Conservation (phyloP, 2,113 vertebrate species). For the Saimiri boliviensis region DNA sequence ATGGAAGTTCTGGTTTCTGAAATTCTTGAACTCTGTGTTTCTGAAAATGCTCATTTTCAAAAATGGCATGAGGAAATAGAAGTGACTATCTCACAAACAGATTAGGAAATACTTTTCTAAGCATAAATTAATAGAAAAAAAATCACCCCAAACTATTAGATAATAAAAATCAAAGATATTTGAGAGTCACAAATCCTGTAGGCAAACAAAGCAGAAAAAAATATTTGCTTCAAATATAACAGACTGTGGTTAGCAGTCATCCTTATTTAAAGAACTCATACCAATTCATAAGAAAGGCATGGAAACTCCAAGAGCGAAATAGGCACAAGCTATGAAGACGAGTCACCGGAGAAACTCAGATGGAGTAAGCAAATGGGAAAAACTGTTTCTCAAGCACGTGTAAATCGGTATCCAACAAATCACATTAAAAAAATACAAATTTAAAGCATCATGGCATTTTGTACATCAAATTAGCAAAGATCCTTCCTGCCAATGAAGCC, state of each 20-base stretch:
- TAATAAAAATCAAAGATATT: neutral
- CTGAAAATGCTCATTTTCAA: neutral
- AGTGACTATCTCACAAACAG: neutral
- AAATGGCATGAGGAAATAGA: neutral
- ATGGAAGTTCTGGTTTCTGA: neutral
- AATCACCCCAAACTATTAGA: neutral
- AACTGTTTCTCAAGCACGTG: neutral
- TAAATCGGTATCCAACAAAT: neutral
- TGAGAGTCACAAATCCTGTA: neutral
- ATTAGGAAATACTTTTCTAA: neutral
- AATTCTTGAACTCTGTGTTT: neutral
- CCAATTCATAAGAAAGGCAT: neutral
- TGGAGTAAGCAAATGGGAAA: neutral
- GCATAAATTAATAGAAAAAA: neutral
- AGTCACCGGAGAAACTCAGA: neutral
- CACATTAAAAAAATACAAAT: neutral
- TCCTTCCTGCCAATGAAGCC: accelerated
- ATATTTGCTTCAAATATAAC: neutral
- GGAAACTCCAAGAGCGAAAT: neutral
- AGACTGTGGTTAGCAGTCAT: neutral
- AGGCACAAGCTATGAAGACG: neutral
- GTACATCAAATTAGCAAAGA: neutral
- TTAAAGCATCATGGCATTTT: neutral
- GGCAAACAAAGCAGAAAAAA: neutral
- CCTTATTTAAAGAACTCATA: neutral